A percentile compares a stretch with the other conserved stretches of the same genome.
These are phyloP conservation scores for Chionomys nivalis DNA, from an alignment of 2,113 vertebrate genomes.

Conservation along the genomic window DNA sequence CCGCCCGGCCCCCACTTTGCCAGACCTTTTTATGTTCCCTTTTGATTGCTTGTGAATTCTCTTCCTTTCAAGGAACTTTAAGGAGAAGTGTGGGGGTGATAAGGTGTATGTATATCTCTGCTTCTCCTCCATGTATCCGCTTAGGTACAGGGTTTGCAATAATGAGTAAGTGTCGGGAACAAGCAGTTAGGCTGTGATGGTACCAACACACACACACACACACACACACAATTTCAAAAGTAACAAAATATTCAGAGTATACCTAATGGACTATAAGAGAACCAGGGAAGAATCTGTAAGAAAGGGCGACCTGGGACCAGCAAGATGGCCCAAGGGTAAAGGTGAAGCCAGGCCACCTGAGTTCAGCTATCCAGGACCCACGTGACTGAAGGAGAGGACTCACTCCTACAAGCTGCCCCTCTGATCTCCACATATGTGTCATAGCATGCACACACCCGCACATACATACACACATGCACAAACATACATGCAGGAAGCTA, in stretches of 20 bases:
- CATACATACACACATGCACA: neutral
- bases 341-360: neutral
- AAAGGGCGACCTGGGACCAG: neutral
- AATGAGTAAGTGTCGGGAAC: too few relatives aligned
- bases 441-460: neutral
- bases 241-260: neutral
- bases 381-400: neutral
- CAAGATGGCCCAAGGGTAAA: neutral
- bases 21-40: too few relatives aligned
- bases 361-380: neutral
- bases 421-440: neutral
- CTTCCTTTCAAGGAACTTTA: too few relatives aligned
- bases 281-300: neutral
- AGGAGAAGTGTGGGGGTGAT: too few relatives aligned
- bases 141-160: too few relatives aligned
- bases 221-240: neutral
- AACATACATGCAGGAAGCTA: neutral
- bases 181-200: too few relatives aligned
- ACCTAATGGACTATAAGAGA: neutral
- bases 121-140: too few relatives aligned
- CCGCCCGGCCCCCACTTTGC: too few relatives aligned
- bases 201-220: neutral
- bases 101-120: too few relatives aligned
- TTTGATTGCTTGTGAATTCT: too few relatives aligned
- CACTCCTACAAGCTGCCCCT: neutral